Conservation (phyloP, 2,113 vertebrate genomes). For the Mus musculus region DNA sequence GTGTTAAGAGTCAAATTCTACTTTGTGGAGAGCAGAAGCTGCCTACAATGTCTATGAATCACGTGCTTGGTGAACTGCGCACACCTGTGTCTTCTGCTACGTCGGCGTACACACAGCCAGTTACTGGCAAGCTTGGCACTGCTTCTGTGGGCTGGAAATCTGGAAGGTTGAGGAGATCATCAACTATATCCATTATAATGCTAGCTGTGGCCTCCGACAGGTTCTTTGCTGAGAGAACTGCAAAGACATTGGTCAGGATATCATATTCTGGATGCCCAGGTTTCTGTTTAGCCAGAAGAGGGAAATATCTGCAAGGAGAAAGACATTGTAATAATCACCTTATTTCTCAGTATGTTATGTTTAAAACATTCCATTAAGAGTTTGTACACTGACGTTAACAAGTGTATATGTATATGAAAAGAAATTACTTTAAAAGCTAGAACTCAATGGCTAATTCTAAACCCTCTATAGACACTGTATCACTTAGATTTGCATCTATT, state of each 20-base stretch:
- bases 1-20: not conserved
- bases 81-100: conserved; percentile 82
- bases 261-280: conserved; percentile 90
- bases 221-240: conserved; percentile 93
- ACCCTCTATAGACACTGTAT: not conserved
- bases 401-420: not conserved
- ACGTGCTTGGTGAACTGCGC: not conserved
- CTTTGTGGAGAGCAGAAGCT: not conserved
- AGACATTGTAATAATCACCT: conserved; percentile 22
- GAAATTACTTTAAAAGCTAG: conserved; percentile 16
- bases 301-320: conserved; percentile 91
- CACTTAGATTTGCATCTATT: not conserved
- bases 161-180: conserved; percentile 90
- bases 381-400: conserved; percentile 14
- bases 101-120: conserved; percentile 84
- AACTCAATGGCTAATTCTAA: not conserved
- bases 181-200: conserved; percentile 93
- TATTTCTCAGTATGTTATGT: not conserved
- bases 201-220: conserved; percentile 87
- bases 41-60: not conserved
- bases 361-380: not conserved
- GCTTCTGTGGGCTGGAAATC: conserved; percentile 91
- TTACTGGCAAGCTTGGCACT: conserved; percentile 85
- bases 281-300: conserved; percentile 93
- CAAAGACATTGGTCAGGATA: conserved; percentile 93